A percentile compares a stretch with the other conserved stretches of the same genome.
phyloP scores from a whole-genome alignment of 2,113 vertebrate genomes.

The Coptodon rendalli region DNA sequence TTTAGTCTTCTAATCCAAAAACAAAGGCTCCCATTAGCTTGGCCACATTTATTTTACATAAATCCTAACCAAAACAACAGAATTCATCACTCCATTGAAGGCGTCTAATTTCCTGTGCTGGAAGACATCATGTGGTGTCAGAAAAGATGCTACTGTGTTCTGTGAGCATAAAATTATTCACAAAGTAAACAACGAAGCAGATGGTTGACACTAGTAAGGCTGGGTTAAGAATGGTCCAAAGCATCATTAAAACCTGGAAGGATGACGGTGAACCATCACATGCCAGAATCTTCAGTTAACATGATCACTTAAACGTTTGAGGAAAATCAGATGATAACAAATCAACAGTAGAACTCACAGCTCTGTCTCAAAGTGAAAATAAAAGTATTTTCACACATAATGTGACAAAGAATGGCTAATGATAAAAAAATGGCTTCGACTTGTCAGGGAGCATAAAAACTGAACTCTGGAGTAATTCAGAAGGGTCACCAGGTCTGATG shows the following conservation, averaged over 20 bases:
- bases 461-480: not conserved
- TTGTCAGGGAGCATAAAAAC: not conserved
- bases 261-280: not conserved
- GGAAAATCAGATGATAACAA: accelerated
- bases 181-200: not conserved
- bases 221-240: accelerated
- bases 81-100: not conserved
- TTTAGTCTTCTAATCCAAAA: not conserved
- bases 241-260: not conserved
- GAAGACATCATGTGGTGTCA: not conserved
- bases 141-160: not conserved
- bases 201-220: not conserved
- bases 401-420: not conserved
- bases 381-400: not conserved
- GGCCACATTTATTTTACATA: not conserved
- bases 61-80: not conserved
- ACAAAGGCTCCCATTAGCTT: not conserved
- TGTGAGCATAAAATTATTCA: not conserved
- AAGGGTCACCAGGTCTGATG: not conserved
- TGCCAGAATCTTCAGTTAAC: not conserved
- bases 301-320: not conserved
- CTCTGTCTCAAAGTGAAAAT: accelerated
- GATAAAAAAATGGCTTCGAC: not conserved
- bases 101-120: no score
- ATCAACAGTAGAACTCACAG: not conserved